phyloP scores from a whole-genome alignment of 2,797 vertebrate species.

The Adrianichthys oophorus region DNA sequence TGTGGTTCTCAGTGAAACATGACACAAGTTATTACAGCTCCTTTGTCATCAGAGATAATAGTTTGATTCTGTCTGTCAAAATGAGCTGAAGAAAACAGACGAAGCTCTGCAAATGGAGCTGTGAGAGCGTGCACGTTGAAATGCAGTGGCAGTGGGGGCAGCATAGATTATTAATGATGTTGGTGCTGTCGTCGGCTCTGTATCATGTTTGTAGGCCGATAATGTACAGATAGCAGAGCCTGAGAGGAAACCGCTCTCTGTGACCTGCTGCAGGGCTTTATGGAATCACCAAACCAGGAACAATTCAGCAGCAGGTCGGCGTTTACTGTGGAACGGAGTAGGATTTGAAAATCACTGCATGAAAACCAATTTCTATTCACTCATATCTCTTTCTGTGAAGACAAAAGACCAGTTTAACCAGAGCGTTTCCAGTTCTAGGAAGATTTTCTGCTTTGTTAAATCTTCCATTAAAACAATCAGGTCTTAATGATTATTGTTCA shows the following conservation, averaged over 20 bases:
- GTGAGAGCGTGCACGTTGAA: constrained; percentile 42
- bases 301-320: constrained; percentile 3
- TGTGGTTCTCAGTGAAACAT: neutral
- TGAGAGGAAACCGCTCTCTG: constrained; percentile 1
- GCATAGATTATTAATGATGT: constrained; percentile 55
- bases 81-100: neutral
- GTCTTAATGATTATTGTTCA: too few relatives aligned
- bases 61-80: neutral
- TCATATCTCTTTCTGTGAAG: neutral
- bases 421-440: too few relatives aligned
- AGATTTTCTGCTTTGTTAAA: too few relatives aligned
- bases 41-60: neutral
- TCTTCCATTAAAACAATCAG: too few relatives aligned
- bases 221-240: constrained; percentile 19
- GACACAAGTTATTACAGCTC: neutral
- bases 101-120: constrained; percentile 12
- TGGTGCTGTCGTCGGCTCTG: constrained; percentile 44
- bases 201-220: constrained; percentile 13
- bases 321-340: constrained; percentile 18
- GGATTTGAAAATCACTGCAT: constrained; percentile 9
- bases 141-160: constrained; percentile 32
- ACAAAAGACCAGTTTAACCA: too few relatives aligned
- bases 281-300: constrained; percentile 7
- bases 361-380: constrained; percentile 9
- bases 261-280: constrained; percentile 14